These are phyloP conservation scores for Hemichromis elongatus DNA, from an alignment of 2,113 vertebrate genomes.

Conservation along the genomic window DNA sequence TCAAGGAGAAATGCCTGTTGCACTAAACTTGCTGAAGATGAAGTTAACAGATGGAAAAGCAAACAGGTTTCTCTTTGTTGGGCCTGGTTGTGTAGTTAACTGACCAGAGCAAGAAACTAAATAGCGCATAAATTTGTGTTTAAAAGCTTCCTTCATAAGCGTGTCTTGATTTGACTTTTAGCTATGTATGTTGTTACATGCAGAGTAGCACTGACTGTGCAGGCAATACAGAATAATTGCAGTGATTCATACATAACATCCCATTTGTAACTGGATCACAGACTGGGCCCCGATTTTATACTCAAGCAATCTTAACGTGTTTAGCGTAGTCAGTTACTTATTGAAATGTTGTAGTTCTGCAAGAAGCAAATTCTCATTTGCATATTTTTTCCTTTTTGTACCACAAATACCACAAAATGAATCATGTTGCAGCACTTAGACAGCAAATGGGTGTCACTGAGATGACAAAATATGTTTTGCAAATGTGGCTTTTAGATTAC, in stretches of 20 bases:
- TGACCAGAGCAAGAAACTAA: background rate
- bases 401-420: background rate
- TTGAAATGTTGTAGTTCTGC: background rate
- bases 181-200: background rate
- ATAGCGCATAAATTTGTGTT: background rate
- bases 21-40: background rate
- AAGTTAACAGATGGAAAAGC: background rate
- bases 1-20: background rate
- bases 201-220: background rate
- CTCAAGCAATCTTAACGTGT: background rate
- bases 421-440: background rate
- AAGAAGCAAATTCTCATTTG: background rate
- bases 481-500: constrained; percentile 3
- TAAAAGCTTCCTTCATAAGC: background rate
- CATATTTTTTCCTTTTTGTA: background rate
- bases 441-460: background rate
- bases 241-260: background rate
- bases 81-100: background rate
- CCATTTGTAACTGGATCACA: background rate
- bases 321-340: background rate
- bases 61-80: background rate
- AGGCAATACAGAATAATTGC: background rate
- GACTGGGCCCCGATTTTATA: background rate
- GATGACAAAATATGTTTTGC: constrained; percentile 8
- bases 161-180: background rate